phyloP scores from a whole-genome alignment of 2,797 vertebrate genomes.

The Sebastes matsubarae region DNA sequence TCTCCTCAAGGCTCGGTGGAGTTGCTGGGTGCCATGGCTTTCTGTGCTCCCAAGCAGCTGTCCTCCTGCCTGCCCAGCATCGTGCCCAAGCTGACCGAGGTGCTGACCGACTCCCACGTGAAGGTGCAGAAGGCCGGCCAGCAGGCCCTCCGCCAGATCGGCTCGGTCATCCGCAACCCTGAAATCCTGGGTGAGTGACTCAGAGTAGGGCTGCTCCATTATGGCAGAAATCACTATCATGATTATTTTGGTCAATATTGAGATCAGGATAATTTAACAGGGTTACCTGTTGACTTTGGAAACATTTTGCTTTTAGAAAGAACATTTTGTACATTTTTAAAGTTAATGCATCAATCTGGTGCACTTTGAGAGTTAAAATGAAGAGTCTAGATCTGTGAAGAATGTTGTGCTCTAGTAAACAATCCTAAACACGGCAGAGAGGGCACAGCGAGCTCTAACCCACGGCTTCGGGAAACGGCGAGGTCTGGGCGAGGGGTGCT shows the following conservation, averaged over 20 bases:
- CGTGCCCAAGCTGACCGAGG: slow-evolving; percentile 97
- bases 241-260: background rate
- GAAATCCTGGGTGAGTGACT: slow-evolving; percentile 91
- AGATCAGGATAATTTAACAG: background rate
- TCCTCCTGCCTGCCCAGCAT: slow-evolving; percentile 98
- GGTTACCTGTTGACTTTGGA: too few species aligned
- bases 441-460: too few species aligned
- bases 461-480: too few species aligned
- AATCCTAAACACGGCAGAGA: too few species aligned
- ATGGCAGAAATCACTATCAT: background rate
- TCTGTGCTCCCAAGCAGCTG: slow-evolving; percentile 96
- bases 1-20: slow-evolving; percentile 91
- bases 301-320: too few species aligned
- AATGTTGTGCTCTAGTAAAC: background rate
- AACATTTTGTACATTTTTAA: too few species aligned
- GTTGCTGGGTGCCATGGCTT: slow-evolving; percentile 96
- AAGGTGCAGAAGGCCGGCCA: slow-evolving; percentile 99
- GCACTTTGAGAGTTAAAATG: background rate
- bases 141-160: slow-evolving; percentile 95
- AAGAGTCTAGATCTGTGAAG: background rate
- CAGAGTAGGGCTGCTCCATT: background rate
- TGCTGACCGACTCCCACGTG: slow-evolving; percentile 97
- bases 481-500: too few species aligned
- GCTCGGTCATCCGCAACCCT: slow-evolving; percentile 97
- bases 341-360: background rate